Percentiles rank a stretch among this genome's conserved stretches.
Conservation (phyloP, 2,888 invertebrate species). For the Meloe dianella region DNA sequence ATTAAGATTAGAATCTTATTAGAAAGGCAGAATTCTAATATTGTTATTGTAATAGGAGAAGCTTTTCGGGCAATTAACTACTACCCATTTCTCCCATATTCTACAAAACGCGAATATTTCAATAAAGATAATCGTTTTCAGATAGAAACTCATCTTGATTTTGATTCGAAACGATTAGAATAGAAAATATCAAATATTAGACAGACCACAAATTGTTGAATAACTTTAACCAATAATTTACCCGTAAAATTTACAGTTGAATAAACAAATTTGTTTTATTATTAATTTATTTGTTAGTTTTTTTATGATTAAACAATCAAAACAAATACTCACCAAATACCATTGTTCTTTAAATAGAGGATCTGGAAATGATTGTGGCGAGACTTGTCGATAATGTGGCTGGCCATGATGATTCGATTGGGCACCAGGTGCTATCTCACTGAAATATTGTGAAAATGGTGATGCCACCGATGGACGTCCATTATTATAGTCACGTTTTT, state of each 20-base stretch:
- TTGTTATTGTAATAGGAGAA: neutral
- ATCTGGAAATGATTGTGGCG: slow-evolving; percentile 74
- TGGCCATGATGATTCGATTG: slow-evolving; percentile 49
- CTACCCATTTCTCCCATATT: neutral
- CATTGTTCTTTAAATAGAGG: slow-evolving; percentile 95
- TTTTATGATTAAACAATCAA: too few species aligned
- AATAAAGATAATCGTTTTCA: slow-evolving; percentile 28
- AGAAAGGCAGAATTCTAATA: neutral
- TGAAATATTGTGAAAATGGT: slow-evolving; percentile 59
- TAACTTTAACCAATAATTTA: neutral
- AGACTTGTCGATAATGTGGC: slow-evolving; percentile 59
- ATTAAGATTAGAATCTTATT: slow-evolving; percentile 7
- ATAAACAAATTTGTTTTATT: neutral
- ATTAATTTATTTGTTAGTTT: too few species aligned
- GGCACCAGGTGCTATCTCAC: slow-evolving; percentile 61
- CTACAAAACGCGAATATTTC: neutral
- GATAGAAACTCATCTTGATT: slow-evolving; percentile 16
- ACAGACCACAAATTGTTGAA: neutral
- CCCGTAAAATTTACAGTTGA: neutral
- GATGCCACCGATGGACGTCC: slow-evolving; percentile 62
- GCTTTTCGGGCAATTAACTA: slow-evolving; percentile 9
- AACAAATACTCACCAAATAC: slow-evolving; percentile 85
- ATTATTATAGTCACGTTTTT: slow-evolving; percentile 80
- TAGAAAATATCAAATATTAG: neutral
- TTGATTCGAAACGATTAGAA: slow-evolving; percentile 16